Conservation (phyloP, 2,797 vertebrate genomes). For the Acropternis orthonyx region DNA sequence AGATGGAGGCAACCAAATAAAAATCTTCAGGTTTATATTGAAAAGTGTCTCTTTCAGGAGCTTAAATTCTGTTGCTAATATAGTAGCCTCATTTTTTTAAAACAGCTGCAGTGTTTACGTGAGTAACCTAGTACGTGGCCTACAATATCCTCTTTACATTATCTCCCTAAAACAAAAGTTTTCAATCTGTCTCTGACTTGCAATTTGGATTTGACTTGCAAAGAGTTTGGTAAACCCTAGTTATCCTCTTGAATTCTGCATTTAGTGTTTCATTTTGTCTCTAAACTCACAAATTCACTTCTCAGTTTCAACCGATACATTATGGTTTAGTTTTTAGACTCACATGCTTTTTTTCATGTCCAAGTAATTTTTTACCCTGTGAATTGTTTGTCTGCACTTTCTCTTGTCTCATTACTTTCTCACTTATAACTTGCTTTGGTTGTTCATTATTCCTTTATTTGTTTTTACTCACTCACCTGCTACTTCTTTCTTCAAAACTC, state of each 20-base stretch:
- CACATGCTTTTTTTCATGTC: neutral
- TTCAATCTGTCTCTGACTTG: neutral
- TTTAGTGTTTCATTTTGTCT: neutral
- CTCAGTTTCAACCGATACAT: neutral
- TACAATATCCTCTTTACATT: neutral
- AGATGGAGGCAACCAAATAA: rapidly evolving
- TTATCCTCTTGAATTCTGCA: neutral
- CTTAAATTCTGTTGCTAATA: neutral
- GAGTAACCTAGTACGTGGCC: neutral
- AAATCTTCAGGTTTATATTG: neutral
- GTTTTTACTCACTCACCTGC: neutral
- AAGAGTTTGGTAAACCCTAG: neutral
- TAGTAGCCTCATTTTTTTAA: neutral
- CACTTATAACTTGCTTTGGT: neutral
- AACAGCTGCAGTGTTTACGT: neutral
- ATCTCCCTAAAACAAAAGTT: neutral
- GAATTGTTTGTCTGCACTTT: neutral
- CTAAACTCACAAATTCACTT: neutral
- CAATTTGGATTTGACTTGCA: neutral
- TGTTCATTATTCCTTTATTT: neutral
- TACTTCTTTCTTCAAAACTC: neutral
- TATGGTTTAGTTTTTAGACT: neutral
- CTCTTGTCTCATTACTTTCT: neutral
- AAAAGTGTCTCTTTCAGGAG: neutral
- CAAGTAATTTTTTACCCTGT: neutral